Evolutionary conservation across 1,140 invertebrate species (phyloP).

Genomic region (Heliothis subflexa): DNA sequence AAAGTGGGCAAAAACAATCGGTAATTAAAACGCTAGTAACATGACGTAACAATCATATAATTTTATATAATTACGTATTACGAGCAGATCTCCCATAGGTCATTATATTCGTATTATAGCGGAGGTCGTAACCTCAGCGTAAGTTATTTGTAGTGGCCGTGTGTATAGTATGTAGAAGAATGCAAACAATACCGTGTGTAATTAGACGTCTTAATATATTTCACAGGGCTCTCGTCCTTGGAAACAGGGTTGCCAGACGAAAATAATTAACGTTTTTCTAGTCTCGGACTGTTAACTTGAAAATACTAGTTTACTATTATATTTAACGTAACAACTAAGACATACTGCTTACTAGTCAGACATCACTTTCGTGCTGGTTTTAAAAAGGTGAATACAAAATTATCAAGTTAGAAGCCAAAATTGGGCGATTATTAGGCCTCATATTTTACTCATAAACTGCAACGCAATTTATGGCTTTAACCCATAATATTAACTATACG

Average conservation of each 20-base stretch:
- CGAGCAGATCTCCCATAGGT: constrained; percentile 35
- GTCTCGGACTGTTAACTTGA: too few species aligned
- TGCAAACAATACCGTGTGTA: constrained; percentile 18
- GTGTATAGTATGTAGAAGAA: background rate
- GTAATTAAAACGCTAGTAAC: constrained; percentile 29
- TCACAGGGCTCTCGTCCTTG: background rate
- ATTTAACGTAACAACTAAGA: too few species aligned
- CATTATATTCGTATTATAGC: constrained; percentile 19
- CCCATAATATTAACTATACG: too few species aligned
- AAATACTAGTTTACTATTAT: too few species aligned
- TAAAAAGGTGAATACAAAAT: too few species aligned
- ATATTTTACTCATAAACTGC: too few species aligned
- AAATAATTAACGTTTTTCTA: too few species aligned
- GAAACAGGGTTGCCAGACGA: background rate
- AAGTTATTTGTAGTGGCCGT: constrained; percentile 6
- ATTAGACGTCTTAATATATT: constrained; percentile 18
- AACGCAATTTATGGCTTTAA: too few species aligned
- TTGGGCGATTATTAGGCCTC: too few species aligned
- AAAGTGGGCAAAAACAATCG: constrained; percentile 11
- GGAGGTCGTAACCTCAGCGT: constrained; percentile 2
- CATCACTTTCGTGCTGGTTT: too few species aligned
- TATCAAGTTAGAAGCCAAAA: too few species aligned
- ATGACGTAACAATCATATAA: constrained; percentile 26
- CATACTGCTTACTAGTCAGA: too few species aligned
- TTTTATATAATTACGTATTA: constrained; percentile 30